Conservation (phyloP, 2,113 vertebrate species). For the Esox niger region DNA sequence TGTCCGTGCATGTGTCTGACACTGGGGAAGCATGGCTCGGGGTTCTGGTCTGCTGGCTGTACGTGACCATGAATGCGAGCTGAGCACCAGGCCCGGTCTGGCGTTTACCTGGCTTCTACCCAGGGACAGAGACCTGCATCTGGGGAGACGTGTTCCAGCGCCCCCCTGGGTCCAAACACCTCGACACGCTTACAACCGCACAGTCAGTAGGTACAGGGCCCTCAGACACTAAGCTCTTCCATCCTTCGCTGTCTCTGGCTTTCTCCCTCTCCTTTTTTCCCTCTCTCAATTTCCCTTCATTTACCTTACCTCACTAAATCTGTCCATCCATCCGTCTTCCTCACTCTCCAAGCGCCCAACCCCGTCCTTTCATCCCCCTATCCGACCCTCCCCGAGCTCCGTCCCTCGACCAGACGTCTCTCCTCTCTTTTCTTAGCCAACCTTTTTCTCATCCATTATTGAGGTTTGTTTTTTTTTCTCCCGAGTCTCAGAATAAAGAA, state of each 20-base stretch:
- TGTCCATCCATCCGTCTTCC: slow-evolving; percentile 7
- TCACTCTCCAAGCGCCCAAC: background rate
- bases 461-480: slow-evolving; percentile 71
- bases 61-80: slow-evolving; percentile 47
- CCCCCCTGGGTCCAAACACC: slow-evolving; percentile 34
- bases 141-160: slow-evolving; percentile 16
- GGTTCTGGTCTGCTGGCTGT: slow-evolving; percentile 40
- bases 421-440: slow-evolving; percentile 68
- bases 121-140: slow-evolving; percentile 33
- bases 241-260: slow-evolving; percentile 10
- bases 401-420: slow-evolving; percentile 38
- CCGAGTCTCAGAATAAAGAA: slow-evolving; percentile 70
- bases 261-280: slow-evolving; percentile 12
- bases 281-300: too few relatives aligned
- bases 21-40: slow-evolving; percentile 17
- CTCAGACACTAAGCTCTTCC: too few relatives aligned
- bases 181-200: too few relatives aligned
- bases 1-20: slow-evolving; percentile 19
- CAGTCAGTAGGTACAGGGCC: too few relatives aligned
- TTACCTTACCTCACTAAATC: background rate
- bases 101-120: slow-evolving; percentile 43
- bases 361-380: background rate
- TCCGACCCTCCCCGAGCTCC: slow-evolving; percentile 47
- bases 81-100: slow-evolving; percentile 35
- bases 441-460: slow-evolving; percentile 76